Evolutionary conservation across 2,888 invertebrate species (phyloP).

Genomic region (Griposia aprilina): DNA sequence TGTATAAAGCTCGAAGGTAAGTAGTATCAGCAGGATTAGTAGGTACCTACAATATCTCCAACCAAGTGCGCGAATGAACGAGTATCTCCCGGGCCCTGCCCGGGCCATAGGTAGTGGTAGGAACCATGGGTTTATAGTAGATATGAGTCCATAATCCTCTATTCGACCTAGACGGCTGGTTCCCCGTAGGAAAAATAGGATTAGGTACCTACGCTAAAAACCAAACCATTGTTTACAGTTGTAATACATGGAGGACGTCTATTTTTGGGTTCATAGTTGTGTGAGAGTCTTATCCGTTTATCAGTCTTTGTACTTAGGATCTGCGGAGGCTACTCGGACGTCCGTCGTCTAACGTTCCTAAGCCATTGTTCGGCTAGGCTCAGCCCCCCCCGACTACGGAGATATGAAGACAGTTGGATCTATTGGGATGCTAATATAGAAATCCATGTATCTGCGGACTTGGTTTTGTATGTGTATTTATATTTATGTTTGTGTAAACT

Average conservation of each 20-base stretch:
- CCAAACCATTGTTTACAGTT: neutral
- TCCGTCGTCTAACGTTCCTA: conserved; percentile 37
- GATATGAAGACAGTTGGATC: conserved; percentile 9
- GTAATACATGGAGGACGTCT: conserved; percentile 8
- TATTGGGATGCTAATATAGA: conserved; percentile 53
- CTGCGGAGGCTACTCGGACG: conserved; percentile 34
- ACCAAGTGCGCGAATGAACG: neutral
- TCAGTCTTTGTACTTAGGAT: conserved; percentile 60
- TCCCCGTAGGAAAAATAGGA: neutral
- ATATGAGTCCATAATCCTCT: neutral
- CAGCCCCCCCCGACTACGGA: conserved; percentile 22
- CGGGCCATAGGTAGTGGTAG: neutral
- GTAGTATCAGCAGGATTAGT: neutral
- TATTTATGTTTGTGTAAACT: neutral
- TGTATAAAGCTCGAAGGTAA: neutral
- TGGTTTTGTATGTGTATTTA: neutral
- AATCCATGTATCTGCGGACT: neutral
- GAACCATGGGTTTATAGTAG: neutral
- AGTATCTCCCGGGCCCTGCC: too few species aligned
- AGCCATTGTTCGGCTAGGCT: conserved; percentile 62
- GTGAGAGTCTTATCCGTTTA: conserved; percentile 52
- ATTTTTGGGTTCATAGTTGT: conserved; percentile 30
- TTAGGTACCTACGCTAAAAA: neutral
- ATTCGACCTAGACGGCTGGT: too few species aligned
- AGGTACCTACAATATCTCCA: too few species aligned